Percentiles rank a stretch among this genome's conserved stretches.
These are phyloP conservation scores for Aquatica leii DNA, from an alignment of 2,888 invertebrate genomes.

Conservation along the genomic window DNA sequence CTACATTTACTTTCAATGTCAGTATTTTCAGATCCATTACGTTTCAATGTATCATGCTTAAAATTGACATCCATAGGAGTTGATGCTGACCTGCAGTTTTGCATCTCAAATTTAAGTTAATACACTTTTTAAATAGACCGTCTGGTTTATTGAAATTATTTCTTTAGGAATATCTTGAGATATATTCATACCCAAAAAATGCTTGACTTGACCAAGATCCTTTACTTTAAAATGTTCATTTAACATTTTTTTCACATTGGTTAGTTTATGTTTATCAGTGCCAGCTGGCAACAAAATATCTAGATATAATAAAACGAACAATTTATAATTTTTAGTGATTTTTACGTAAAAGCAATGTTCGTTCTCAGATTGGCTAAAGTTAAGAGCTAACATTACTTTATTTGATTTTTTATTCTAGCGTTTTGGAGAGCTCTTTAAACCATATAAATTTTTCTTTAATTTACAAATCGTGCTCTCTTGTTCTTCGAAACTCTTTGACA, in stretches of 20 bases:
- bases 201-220: not conserved
- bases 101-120: no score
- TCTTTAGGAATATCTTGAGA: no score
- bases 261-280: not conserved
- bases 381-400: no score
- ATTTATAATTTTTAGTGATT: not conserved
- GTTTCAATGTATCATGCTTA: no score
- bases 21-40: no score
- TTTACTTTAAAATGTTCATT: not conserved
- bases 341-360: no score
- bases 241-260: not conserved
- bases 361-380: no score
- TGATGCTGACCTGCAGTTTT: not conserved
- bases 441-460: not conserved
- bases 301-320: not conserved
- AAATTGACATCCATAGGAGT: conserved; percentile 2
- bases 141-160: not conserved
- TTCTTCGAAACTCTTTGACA: not conserved
- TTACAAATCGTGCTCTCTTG: not conserved
- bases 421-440: no score
- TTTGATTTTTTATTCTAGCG: no score
- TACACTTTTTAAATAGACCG: not conserved
- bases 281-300: not conserved
- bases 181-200: not conserved
- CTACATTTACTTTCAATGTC: no score